phyloP scores from a whole-genome alignment of 1,140 invertebrate species.

The Drosophila pseudoobscura region DNA sequence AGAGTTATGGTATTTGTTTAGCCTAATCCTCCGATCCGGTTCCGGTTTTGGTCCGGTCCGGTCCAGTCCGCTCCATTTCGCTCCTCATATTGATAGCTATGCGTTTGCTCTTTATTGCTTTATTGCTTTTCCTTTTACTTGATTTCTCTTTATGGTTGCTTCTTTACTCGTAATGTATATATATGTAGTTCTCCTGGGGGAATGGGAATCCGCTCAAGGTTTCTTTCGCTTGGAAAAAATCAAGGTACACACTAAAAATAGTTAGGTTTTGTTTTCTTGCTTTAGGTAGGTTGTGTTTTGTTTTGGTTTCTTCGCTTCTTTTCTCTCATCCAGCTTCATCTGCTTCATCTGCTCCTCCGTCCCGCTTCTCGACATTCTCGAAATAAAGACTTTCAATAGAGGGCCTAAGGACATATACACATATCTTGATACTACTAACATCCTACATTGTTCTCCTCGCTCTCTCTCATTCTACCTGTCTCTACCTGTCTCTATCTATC shows the following conservation, averaged over 20 bases:
- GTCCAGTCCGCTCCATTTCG: too few relatives aligned
- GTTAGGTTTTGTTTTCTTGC: conserved; percentile 76
- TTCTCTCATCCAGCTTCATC: conserved; percentile 13
- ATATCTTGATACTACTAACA: conserved; percentile 62
- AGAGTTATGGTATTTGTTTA: conserved; percentile 46
- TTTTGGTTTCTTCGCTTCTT: conserved; percentile 36
- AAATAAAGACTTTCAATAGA: conserved; percentile 67
- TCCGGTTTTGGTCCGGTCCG: too few relatives aligned
- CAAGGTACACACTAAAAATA: conserved; percentile 83
- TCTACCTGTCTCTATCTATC: not conserved
- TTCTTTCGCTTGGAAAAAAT: conserved; percentile 69
- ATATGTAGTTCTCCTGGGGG: conserved; percentile 45
- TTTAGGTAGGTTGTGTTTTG: conserved; percentile 76
- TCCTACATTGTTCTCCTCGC: conserved; percentile 44
- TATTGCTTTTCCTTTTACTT: conserved; percentile 81
- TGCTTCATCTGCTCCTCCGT: conserved; percentile 4
- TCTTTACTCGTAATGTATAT: conserved; percentile 36
- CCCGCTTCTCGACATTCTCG: conserved; percentile 18
- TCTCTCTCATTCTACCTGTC: not conserved
- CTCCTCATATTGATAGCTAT: conserved; percentile 69
- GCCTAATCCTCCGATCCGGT: conserved; percentile 25
- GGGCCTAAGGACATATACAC: conserved; percentile 68
- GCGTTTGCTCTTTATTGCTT: conserved; percentile 77
- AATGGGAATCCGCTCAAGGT: conserved; percentile 28
- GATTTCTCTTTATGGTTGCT: conserved; percentile 40